These are phyloP conservation scores for Pachypsylla venusta DNA, from an alignment of 1,140 invertebrate species.

Conservation along the genomic window DNA sequence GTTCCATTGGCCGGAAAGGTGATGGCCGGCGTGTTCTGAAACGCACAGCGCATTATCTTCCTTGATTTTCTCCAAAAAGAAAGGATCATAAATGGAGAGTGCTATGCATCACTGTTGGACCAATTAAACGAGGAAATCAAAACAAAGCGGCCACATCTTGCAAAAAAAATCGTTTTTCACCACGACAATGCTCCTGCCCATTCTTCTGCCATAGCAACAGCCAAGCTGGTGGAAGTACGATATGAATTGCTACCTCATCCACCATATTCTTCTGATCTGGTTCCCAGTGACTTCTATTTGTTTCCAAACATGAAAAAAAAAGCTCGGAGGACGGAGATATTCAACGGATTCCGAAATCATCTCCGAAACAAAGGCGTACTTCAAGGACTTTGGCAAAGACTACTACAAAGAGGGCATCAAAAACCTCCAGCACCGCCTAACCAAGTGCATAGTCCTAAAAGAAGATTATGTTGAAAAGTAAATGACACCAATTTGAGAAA, in stretches of 20 bases:
- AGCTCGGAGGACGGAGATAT: constrained; percentile 26
- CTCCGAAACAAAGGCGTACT: constrained; percentile 8
- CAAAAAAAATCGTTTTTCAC: constrained; percentile 13
- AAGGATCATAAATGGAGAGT: neutral
- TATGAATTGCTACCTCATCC: constrained; percentile 32
- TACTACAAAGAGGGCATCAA: constrained; percentile 18
- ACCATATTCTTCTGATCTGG: constrained; percentile 33
- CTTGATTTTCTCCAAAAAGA: too few species aligned
- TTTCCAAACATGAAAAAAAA: constrained; percentile 29
- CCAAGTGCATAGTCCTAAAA: neutral
- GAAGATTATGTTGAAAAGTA: constrained; percentile 14
- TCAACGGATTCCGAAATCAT: constrained; percentile 22
- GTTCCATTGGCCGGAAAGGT: too few species aligned
- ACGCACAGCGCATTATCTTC: too few species aligned
- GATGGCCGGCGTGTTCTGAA: too few species aligned
- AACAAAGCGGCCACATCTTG: neutral
- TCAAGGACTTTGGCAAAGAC: neutral
- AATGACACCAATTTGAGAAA: neutral
- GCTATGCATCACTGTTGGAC: neutral
- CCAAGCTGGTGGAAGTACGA: constrained; percentile 17
- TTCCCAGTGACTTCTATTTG: constrained; percentile 30
- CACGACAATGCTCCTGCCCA: constrained; percentile 16
- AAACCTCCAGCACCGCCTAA: neutral
- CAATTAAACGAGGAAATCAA: neutral
- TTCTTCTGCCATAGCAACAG: neutral